Conservation (phyloP, 2,797 vertebrate species). For the Lates japonicus region DNA sequence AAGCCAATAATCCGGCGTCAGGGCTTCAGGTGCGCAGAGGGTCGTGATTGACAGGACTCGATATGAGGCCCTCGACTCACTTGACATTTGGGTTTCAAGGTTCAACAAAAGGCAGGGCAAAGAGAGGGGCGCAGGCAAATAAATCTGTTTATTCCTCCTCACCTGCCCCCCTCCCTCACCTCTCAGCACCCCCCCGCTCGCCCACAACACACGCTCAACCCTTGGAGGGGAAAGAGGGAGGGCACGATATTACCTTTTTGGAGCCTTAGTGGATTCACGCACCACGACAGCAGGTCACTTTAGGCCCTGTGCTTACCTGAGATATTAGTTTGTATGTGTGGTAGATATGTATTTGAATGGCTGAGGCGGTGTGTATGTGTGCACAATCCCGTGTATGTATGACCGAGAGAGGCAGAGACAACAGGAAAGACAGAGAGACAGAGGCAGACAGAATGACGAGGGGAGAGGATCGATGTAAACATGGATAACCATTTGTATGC, state of each 20-base stretch:
- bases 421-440: slow-evolving; percentile 58
- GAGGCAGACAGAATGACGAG: slow-evolving; percentile 36
- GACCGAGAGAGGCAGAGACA: slow-evolving; percentile 59
- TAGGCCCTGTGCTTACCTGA: slow-evolving; percentile 83
- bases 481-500: slow-evolving; percentile 50
- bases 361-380: slow-evolving; percentile 54
- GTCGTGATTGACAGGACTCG: slow-evolving; percentile 95
- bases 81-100: slow-evolving; percentile 98
- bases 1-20: slow-evolving; percentile 94
- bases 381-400: slow-evolving; percentile 70
- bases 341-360: slow-evolving; percentile 81
- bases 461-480: slow-evolving; percentile 52
- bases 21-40: slow-evolving; percentile 90
- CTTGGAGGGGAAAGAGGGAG: slow-evolving; percentile 70
- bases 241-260: slow-evolving; percentile 81
- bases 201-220: slow-evolving; percentile 74
- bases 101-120: slow-evolving; percentile 88
- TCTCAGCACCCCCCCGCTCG: slow-evolving; percentile 67
- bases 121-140: slow-evolving; percentile 89
- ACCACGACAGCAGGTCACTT: slow-evolving; percentile 81
- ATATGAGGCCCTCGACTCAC: slow-evolving; percentile 95
- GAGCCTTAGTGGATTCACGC: slow-evolving; percentile 81
- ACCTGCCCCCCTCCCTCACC: slow-evolving; percentile 67
- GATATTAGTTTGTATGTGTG: slow-evolving; percentile 85
- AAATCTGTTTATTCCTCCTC: slow-evolving; percentile 90